These are phyloP conservation scores for Amazona finschi DNA, from an alignment of 2,797 vertebrate genomes.

Conservation along the genomic window DNA sequence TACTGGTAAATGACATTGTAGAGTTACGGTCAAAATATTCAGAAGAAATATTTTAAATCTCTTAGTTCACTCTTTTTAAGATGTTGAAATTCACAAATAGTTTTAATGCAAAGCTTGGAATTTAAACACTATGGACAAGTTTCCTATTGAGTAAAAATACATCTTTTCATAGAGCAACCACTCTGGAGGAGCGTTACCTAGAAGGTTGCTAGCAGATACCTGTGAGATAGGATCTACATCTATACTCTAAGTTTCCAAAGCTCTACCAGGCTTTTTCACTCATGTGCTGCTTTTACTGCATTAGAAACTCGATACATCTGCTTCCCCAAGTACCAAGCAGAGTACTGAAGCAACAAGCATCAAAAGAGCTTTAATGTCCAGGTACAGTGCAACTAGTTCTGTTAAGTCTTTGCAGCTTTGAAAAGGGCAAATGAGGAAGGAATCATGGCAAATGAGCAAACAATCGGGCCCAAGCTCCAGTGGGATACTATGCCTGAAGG, in stretches of 20 bases:
- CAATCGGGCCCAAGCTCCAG: not conserved
- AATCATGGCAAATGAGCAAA: not conserved
- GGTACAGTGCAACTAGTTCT: not conserved
- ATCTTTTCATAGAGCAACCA: not conserved
- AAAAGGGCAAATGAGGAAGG: not conserved
- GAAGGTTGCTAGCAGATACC: not conserved
- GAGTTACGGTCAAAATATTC: not conserved
- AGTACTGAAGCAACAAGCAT: not conserved
- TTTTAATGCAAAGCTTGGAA: not conserved
- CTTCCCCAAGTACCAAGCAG: not conserved
- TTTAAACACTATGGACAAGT: not conserved
- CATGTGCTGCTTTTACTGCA: not conserved
- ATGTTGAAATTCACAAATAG: not conserved
- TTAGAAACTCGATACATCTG: not conserved
- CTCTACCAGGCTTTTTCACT: not conserved
- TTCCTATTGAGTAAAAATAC: not conserved
- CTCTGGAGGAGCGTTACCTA: fast-evolving
- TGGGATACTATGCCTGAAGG: not conserved
- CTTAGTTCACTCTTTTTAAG: not conserved
- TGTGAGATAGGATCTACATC: not conserved
- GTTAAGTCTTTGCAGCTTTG: not conserved
- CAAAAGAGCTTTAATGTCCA: not conserved
- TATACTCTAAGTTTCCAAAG: not conserved
- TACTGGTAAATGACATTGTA: not conserved
- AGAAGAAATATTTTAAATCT: not conserved